Conservation (phyloP, 92 coral and sea anemone genomes). For the Parazoanthus swiftii region DNA sequence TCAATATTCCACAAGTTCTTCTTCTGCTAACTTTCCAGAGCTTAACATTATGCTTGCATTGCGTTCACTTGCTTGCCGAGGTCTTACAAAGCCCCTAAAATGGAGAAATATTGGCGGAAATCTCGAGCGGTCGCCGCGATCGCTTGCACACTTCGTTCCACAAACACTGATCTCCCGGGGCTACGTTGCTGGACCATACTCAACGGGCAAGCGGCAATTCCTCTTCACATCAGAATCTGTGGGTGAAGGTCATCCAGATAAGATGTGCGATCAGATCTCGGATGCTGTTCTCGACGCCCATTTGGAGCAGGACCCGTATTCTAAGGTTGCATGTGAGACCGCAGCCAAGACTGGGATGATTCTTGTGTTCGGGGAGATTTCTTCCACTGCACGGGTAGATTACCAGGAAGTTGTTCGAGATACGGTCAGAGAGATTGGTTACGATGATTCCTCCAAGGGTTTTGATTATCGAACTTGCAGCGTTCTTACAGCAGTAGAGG, state of each 20-base stretch:
- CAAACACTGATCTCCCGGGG: slow-evolving; percentile 39
- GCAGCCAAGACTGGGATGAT: slow-evolving; percentile 85
- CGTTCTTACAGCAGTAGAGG: slow-evolving; percentile 77
- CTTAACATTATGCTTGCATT: slow-evolving; percentile 10
- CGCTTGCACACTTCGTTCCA: slow-evolving; percentile 28
- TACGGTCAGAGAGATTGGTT: slow-evolving; percentile 83
- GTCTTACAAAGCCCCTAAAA: slow-evolving; percentile 2
- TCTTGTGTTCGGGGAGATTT: slow-evolving; percentile 80
- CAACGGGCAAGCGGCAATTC: slow-evolving; percentile 63
- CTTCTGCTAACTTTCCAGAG: not conserved
- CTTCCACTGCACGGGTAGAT: slow-evolving; percentile 76
- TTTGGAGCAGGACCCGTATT: slow-evolving; percentile 71
- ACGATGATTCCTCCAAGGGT: slow-evolving; percentile 82
- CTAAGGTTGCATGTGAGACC: slow-evolving; percentile 88
- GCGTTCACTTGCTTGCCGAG: not conserved
- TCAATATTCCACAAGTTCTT: not conserved
- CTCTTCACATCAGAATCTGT: slow-evolving; percentile 92
- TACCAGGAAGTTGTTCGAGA: slow-evolving; percentile 78
- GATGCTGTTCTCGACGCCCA: slow-evolving; percentile 92
- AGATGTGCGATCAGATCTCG: slow-evolving; percentile 92
- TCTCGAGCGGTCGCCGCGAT: not conserved
- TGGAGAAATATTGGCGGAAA: not conserved
- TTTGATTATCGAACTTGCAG: slow-evolving; percentile 91
- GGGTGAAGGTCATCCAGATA: slow-evolving; percentile 80
- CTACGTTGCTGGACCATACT: slow-evolving; percentile 66